Evolutionary conservation across 2,113 vertebrate genomes (phyloP), one percentile per base, ranked within the genome.

Genomic region (Sclerurus mexicanus): DNA sequence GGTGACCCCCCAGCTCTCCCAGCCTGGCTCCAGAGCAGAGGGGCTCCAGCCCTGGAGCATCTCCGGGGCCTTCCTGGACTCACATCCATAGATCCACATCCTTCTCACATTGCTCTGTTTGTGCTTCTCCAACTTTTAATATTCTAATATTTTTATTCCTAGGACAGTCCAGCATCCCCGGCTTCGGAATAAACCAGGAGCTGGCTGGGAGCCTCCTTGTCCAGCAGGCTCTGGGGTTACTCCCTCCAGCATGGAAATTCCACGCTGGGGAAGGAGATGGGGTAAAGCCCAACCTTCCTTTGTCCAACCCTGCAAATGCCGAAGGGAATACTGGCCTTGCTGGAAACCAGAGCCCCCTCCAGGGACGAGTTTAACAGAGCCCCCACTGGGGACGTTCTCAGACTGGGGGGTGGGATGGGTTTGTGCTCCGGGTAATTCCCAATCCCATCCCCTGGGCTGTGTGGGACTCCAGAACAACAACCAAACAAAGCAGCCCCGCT

Each of bases 401-500:
- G 28, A 3, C 14, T 7, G 28, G 12, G 37, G 19, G 17, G 8
- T 10, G 37, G 50, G 5, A 24, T 39, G 52, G 40, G 8, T 40
- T 80, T 62, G 86, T 56, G 28, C 59, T 49, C 10, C 68, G 77
- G 90, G 89, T 72, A 95, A 69, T 90, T 47, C 85, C 79, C 55
- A 55, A 39, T 21, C 58, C 25, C 28, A 12, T 4, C n/a, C 72
- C 92, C 86, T 55, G 4, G 30, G 83, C 72, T 39, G 84, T 59
- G 58, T 82, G 89, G 31, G 96, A 84, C 93, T 27, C 90, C 24
- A 56, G 30, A 96, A 97, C 95, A 97, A 97, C 92, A 96, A 93
- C 93, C 95, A 85, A 94, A 96, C 93, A 93, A 96, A 95, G 95
- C 87, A 90, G 97, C 97, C 94, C 96, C 35, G 76, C 96, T 97